Evolutionary conservation across 1,140 invertebrate genomes (phyloP), one percentile per base, ranked within the genome.

Genomic region (Leptonema lineaticorne): DNA sequence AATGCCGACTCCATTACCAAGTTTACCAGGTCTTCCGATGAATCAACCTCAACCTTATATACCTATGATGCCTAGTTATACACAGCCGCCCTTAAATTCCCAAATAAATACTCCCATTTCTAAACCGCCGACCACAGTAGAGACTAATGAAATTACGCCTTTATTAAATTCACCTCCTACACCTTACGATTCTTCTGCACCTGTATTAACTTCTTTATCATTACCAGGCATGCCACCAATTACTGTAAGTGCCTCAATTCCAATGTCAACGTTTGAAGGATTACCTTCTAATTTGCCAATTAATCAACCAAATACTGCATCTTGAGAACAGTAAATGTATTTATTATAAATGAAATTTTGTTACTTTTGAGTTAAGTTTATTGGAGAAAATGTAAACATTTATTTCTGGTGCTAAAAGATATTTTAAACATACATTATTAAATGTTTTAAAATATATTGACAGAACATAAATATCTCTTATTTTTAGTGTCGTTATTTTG

Each of bases 171-270:
- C 26, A 20, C 57, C 72, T 20, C 75, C 74, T 48, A 82, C 74
- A 30, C 78, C 77, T 60, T 75, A 76, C 46, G 75, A 75, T 67
- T 78, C 72, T 68, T 83, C 77, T 53, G 70, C 78, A 18, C 78
- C 82, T 4, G 76, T 83, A 8, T 74, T 89, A 24, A 90, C 89
- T 0, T 89, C 90, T 0, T 86, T 92, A n/a, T 86, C 85, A 30
- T 78, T 92, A 67, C 90, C 89, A 20, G 90, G 90, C 14, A 90
- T 92, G 89, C 91, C 91, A 20, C 89, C 90, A 4, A 90, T 92
- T 67, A 92, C 90, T n/a, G 90, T 92, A 1, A 90, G 88, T 75
- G 88, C 89, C 18, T 88, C 88, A 29, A 75, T 92, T 66, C 88
- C 88, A 14, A 78, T 81, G 1, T 76, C 78, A 5, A 81, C 81